Base-by-base conservation (phyloP, 2,797 vertebrate species). In the Momotus momota region DNA sequence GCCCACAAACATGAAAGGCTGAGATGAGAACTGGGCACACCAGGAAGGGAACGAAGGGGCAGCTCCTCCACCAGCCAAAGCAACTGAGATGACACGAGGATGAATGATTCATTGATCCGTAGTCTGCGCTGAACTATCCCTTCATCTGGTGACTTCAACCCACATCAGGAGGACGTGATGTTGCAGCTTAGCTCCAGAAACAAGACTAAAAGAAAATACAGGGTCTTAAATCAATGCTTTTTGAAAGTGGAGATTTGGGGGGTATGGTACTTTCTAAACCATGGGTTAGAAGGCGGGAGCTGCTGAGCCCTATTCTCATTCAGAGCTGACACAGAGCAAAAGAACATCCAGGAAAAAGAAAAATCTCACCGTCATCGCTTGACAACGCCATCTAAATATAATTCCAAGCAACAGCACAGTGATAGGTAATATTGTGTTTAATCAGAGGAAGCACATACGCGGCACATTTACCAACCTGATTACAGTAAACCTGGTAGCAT, bases 401-500 rank as follows among this genome's bases (percentile, higher is more conserved):
- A 75, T 15, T 33, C 40, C n/a, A 31, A 55, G 13, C 1, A 0
- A 48, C 16, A 79, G n/a, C 2, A 33, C 6, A n/a, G n/a, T 4
- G 18, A 40, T 5, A 65, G 41, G 35, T n/a, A 66, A 49, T 11
- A 9, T 7, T 14, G 14, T 2, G 2, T 55, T 81, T 74, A 60
- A 80, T 67, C n/a, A 62, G 15, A 71, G 29, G 54, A 88, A 66
- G 29, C 5, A 25, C 5, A 79, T 7, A n/a, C 0, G 0, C 4
- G 27, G 57, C 25, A 77, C 78, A 38, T 72, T 46, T 48, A 88
- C 60, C 78, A 67, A 82, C 40, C 57, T 71, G 43, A 77, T 86
- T 77, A 65, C 58, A 72, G 16, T 40, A 89, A 94, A 94, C 84
- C 91, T 70, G 69, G 84, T 91, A 83, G 84, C 81, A 69, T 5